Percentiles rank a stretch among this genome's conserved stretches.
Evolutionary conservation across 2,113 vertebrate species (phyloP).

Genomic region (Coregonus clupeaformis): DNA sequence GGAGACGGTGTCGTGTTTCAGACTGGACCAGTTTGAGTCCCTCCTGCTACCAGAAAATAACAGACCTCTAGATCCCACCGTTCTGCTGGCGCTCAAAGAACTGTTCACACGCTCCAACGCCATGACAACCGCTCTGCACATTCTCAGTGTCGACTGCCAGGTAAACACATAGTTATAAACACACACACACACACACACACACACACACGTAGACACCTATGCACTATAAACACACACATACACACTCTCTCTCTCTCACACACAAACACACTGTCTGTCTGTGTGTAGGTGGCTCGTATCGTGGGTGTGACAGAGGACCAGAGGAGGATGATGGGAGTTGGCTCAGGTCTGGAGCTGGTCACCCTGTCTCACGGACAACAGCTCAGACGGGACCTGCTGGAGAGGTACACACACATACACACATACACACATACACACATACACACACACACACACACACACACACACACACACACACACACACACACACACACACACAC

Average conservation of each 20-base stretch:
- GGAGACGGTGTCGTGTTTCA: constrained; percentile 71
- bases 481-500: too few relatives aligned
- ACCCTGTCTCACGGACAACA: constrained; percentile 82
- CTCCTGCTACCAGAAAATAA: constrained; percentile 81
- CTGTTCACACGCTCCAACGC: constrained; percentile 73
- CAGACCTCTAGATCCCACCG: constrained; percentile 77
- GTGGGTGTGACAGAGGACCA: constrained; percentile 77
- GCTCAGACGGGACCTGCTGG: constrained; percentile 81
- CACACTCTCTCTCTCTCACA: background rate
- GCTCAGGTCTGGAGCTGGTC: constrained; percentile 85
- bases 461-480: too few relatives aligned
- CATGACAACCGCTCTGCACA: constrained; percentile 75
- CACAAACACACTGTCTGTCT: background rate
- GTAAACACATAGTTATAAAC: constrained; percentile 49
- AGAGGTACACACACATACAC: constrained; percentile 84
- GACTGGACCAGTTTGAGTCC: constrained; percentile 70
- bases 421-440: too few relatives aligned
- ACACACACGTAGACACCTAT: too few relatives aligned
- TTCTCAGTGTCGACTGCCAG: constrained; percentile 84
- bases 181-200: too few relatives aligned
- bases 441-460: too few relatives aligned
- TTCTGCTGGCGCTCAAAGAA: constrained; percentile 74
- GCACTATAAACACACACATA: background rate
- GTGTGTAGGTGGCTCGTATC: constrained; percentile 77
- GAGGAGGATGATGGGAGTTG: constrained; percentile 78